These are phyloP conservation scores for Siniperca scherzeri DNA, from an alignment of 2,797 vertebrate species.

Conservation along the genomic window DNA sequence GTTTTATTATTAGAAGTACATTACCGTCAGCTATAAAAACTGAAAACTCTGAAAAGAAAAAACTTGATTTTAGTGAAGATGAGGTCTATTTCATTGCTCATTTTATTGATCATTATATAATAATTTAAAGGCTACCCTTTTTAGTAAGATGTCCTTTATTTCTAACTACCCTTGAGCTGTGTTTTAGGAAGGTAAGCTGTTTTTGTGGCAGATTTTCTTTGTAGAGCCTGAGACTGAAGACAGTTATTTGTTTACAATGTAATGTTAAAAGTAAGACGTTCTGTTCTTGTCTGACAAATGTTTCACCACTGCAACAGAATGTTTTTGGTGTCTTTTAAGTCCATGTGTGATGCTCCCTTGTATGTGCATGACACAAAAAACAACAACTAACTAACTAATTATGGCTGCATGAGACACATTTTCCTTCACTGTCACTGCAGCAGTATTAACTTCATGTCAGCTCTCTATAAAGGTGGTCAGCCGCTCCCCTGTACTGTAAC, in stretches of 20 bases:
- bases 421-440: background rate
- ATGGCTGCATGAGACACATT: background rate
- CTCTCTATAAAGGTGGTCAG: background rate
- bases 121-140: background rate
- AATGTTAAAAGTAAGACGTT: background rate
- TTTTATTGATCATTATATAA: background rate
- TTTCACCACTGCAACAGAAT: background rate
- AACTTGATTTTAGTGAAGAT: background rate
- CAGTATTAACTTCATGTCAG: background rate
- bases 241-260: background rate
- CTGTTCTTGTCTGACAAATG: background rate
- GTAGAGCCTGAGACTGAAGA: background rate
- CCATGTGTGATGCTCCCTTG: background rate
- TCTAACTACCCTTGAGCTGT: background rate
- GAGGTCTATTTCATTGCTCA: background rate
- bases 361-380: background rate
- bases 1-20: background rate
- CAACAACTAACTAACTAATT: background rate
- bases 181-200: too few species aligned
- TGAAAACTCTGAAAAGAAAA: background rate
- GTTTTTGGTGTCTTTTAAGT: too few species aligned
- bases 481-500: too few species aligned
- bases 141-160: too few species aligned
- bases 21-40: background rate
- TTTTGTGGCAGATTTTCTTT: background rate